Evolutionary conservation across 2,797 vertebrate genomes (phyloP).

Genomic region (Sebastes wilsoni): DNA sequence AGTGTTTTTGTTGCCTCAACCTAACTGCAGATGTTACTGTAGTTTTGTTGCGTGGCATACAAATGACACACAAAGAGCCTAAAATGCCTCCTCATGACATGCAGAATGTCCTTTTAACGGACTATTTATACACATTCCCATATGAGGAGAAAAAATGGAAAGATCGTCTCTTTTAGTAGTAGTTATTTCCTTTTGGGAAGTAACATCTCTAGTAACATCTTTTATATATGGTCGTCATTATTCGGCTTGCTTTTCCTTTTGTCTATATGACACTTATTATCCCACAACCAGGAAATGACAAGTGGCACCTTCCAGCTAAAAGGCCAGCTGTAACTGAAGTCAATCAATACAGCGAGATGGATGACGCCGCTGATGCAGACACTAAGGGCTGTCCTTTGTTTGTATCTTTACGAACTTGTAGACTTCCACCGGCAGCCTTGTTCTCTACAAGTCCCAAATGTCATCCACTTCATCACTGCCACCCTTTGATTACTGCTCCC

Average conservation of each 20-base stretch:
- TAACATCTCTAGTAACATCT: not conserved
- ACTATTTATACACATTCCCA: not conserved
- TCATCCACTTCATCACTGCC: constrained; percentile 72
- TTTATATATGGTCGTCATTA: constrained; percentile 2
- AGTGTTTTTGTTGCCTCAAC: no score
- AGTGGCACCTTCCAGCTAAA: constrained; percentile 59
- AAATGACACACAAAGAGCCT: no score
- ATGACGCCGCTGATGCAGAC: constrained; percentile 46
- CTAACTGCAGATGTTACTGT: no score
- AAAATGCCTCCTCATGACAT: no score
- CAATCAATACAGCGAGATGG: constrained; percentile 69
- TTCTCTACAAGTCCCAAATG: constrained; percentile 70
- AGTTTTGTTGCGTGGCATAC: no score
- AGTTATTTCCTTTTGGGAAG: not conserved
- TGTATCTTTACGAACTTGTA: constrained; percentile 33
- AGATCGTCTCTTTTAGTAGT: not conserved
- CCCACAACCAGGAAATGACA: constrained; percentile 59
- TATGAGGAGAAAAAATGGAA: not conserved
- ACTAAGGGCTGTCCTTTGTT: constrained; percentile 52
- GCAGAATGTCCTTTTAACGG: no score
- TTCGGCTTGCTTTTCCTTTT: constrained; percentile 25
- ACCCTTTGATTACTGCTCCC: constrained; percentile 67
- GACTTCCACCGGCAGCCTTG: constrained; percentile 44
- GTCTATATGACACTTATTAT: constrained; percentile 52
- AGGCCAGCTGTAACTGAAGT: constrained; percentile 69